Percentiles rank a stretch among this genome's conserved stretches.
phyloP scores from a whole-genome alignment of 92 coral and sea anemone genomes.

The Anthopleura xanthogrammica region DNA sequence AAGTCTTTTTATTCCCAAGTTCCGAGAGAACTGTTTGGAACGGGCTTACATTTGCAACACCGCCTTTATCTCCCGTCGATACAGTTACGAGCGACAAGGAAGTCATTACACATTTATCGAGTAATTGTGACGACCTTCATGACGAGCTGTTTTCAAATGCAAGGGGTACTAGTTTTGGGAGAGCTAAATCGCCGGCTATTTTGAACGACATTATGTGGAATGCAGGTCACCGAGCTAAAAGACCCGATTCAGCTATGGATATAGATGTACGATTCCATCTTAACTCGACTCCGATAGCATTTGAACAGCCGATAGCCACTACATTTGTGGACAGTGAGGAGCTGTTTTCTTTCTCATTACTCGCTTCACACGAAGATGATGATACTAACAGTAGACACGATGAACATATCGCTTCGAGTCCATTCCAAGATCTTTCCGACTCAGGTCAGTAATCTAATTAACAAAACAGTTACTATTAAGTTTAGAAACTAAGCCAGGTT shows the following conservation, averaged over 20 bases:
- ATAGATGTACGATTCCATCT: slow-evolving; percentile 61
- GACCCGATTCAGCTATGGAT: slow-evolving; percentile 83
- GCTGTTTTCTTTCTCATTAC: slow-evolving; percentile 51
- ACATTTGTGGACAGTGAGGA: slow-evolving; percentile 52
- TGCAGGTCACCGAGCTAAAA: slow-evolving; percentile 55
- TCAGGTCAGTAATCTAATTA: slow-evolving; percentile 6
- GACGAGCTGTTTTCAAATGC: slow-evolving; percentile 44
- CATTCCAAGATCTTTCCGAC: slow-evolving; percentile 15
- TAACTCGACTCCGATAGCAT: slow-evolving; percentile 48
- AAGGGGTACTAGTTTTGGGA: slow-evolving; percentile 12
- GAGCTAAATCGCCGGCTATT: slow-evolving; percentile 61
- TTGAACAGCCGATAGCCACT: slow-evolving; percentile 49
- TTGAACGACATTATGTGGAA: slow-evolving; percentile 91
- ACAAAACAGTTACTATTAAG: no score
- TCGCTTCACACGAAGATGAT: slow-evolving; percentile 3
- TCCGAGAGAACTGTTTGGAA: slow-evolving; percentile 40
- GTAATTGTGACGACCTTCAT: slow-evolving; percentile 24
- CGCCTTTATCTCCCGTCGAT: slow-evolving; percentile 75
- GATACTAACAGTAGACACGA: not conserved
- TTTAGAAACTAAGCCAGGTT: not conserved
- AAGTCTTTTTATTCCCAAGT: slow-evolving; percentile 23
- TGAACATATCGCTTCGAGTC: not conserved
- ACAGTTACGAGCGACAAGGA: slow-evolving; percentile 36
- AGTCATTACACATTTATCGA: slow-evolving; percentile 19
- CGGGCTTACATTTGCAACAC: slow-evolving; percentile 51